Evolutionary conservation across 2,113 vertebrate species (phyloP), one percentile per base, ranked within the genome.

Genomic region (Melanotaenia duboulayi): DNA sequence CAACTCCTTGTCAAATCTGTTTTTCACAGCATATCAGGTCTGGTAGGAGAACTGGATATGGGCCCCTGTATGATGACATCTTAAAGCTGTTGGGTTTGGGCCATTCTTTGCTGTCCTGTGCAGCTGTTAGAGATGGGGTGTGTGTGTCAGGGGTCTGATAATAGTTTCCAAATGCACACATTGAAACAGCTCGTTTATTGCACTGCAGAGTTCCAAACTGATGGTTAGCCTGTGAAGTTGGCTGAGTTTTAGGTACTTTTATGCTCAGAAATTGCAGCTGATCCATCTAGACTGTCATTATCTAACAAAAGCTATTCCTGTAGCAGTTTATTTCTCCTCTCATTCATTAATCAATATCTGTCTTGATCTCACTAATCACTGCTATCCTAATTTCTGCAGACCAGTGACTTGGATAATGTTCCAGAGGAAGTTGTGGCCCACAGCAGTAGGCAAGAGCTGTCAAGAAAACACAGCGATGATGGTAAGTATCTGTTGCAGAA

Each of bases 391-490:
- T 76, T 52, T 87, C 62, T 78, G 60, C 93, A 99, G 97, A 95
- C 94, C 48, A 95, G 94, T 62, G 97, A 99, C 82, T 90, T 99
- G 65, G 94, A 94, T 60, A 95, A 97, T 77, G 97, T 98, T 91
- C 96, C 95, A 0, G 97, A 98, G 86, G 97, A 99, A 89, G 90
- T 84, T 0, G 89, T 93, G 7, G 91, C 92, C 37, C 93, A 95
- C 70, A 91, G 92, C 90, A 93, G 93, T 11, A 88, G 87, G 16
- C 91, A 92, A 32, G 94, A 95, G 81, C 73, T 91, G 24, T 94
- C 81, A 52, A 93, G 96, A 86, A 96, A 96, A 71, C 94, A 95
- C 85, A 98, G 96, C 72, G 96, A 97, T 89, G 96, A 96, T 0
- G 97, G 97, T 97, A 82, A 95, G 96, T 73, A 28, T 78, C 23